A percentile compares a stretch with the other conserved stretches of the same genome.
Conservation (phyloP, 2,113 vertebrate species). For the Lanius collurio region DNA sequence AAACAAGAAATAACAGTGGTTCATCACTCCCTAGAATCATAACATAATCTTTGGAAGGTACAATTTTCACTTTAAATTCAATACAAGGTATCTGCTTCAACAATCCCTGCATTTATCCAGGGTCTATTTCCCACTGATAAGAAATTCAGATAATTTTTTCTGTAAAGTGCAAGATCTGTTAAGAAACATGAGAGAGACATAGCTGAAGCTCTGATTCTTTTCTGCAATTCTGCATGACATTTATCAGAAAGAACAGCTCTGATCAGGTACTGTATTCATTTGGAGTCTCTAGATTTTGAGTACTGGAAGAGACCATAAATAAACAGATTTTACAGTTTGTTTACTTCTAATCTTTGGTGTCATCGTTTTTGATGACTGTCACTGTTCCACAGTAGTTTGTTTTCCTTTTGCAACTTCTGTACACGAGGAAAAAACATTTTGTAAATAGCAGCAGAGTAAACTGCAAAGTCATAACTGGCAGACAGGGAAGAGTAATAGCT, state of each 20-base stretch:
- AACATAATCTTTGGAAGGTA: neutral
- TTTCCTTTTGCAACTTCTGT: neutral
- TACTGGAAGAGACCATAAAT: neutral
- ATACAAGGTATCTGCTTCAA: neutral
- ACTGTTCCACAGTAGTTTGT: neutral
- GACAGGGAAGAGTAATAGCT: neutral
- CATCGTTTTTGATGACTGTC: neutral
- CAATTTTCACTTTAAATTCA: slow-evolving; percentile 10
- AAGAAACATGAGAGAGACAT: neutral
- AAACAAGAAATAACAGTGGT: neutral
- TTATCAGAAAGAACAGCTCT: neutral
- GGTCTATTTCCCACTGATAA: neutral
- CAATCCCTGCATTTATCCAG: neutral
- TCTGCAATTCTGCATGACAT: neutral
- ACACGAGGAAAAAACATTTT: neutral
- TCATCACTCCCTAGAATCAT: neutral
- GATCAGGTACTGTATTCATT: neutral
- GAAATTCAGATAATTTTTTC: neutral
- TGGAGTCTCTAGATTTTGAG: neutral
- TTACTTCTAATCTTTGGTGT: neutral
- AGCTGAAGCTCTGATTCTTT: neutral
- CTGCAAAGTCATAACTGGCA: neutral
- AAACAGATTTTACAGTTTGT: neutral
- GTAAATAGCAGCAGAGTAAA: neutral
- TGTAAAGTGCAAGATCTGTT: neutral